These are phyloP conservation scores for Tetranychus piercei DNA, from an alignment of 2,888 invertebrate species.

Conservation along the genomic window DNA sequence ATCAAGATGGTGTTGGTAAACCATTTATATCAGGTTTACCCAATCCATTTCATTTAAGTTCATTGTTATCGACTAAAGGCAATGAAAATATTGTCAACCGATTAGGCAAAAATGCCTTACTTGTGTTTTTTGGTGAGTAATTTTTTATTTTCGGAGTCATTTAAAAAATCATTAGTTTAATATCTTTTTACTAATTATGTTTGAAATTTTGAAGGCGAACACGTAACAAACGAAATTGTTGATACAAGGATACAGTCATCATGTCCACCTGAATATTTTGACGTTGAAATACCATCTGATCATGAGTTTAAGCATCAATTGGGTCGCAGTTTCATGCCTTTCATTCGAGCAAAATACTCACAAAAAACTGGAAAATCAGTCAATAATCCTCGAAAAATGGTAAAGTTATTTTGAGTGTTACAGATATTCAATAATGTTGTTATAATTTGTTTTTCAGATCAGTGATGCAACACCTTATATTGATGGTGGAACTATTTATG, in stretches of 20 bases:
- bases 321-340: conserved; percentile 37
- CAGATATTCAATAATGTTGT: neutral
- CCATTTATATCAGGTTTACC: conserved; percentile 38
- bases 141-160: neutral
- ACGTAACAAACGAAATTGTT: conserved; percentile 44
- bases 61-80: conserved; percentile 35
- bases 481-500: conserved; percentile 45
- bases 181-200: neutral
- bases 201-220: conserved; percentile 37
- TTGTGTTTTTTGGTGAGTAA: conserved; percentile 42
- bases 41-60: conserved; percentile 40
- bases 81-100: conserved; percentile 33
- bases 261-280: conserved; percentile 44
- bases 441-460: conserved; percentile 32
- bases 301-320: conserved; percentile 33
- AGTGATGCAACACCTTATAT: conserved; percentile 45
- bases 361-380: conserved; percentile 40
- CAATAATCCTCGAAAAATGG: conserved; percentile 44
- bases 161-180: too few relatives aligned
- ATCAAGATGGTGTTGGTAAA: conserved; percentile 41
- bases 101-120: conserved; percentile 40
- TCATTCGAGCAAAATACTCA: conserved; percentile 41
- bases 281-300: conserved; percentile 38
- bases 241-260: conserved; percentile 42
- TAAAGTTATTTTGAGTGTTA: conserved; percentile 26